phyloP scores from a whole-genome alignment of 1,140 invertebrate species.

The Dendrolimus punctatus region DNA sequence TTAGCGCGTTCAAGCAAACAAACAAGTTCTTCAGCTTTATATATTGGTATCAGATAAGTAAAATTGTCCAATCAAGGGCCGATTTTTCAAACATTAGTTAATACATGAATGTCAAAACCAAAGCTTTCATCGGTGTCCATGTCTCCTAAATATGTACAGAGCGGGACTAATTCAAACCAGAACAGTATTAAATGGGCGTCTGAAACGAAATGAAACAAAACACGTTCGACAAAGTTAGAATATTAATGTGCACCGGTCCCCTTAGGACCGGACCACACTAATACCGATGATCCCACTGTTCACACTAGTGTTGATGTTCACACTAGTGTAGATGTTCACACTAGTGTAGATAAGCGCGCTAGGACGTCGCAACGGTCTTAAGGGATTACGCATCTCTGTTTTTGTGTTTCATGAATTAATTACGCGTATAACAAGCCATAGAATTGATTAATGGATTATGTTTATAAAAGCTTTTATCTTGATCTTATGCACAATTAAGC shows the following conservation, averaged over 20 bases:
- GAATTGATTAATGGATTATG: conserved; percentile 2
- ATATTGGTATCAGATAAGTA: too few species aligned
- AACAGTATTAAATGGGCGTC: conserved; percentile 11
- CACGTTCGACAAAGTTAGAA: conserved; percentile 46
- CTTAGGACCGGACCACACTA: conserved; percentile 21
- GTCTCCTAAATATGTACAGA: too few species aligned
- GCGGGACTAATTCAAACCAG: conserved; percentile 22
- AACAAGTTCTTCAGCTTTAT: too few species aligned
- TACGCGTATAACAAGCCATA: conserved; percentile 1
- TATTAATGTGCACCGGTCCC: conserved; percentile 34
- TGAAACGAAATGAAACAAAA: conserved; percentile 30
- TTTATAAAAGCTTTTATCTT: background rate
- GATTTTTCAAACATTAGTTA: too few species aligned
- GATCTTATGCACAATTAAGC: background rate
- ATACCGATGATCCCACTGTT: conserved; percentile 34
- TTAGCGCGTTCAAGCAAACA: too few species aligned
- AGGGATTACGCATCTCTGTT: conserved; percentile 40
- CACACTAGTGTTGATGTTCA: too few species aligned
- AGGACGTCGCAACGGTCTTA: conserved; percentile 26
- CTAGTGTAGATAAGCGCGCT: conserved; percentile 26
- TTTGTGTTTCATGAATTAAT: conserved; percentile 25
- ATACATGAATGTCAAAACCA: too few species aligned
- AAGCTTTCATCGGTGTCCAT: too few species aligned
- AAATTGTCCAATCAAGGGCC: too few species aligned
- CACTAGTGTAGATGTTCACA: conserved; percentile 17